phyloP scores from a whole-genome alignment of 2,797 vertebrate species.

The Apodemus agrarius region DNA sequence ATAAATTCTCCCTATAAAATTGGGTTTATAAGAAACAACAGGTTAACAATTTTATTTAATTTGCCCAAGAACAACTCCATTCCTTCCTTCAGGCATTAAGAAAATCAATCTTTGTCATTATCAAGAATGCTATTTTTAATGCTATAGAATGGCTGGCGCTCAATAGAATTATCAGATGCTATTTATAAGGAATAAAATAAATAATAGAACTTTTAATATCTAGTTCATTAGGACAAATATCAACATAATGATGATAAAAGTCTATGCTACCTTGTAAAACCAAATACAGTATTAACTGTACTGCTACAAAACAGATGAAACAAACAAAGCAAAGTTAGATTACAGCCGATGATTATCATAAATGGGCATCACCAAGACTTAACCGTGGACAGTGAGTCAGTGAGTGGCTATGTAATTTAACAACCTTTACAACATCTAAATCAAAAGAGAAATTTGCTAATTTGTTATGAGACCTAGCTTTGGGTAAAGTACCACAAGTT shows the following conservation, averaged over 20 bases:
- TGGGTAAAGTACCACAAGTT: too few species aligned
- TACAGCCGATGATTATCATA: not conserved
- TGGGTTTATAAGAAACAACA: not conserved
- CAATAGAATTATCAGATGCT: not conserved
- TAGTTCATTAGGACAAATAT: not conserved
- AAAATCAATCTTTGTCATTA: slow-evolving; percentile 17
- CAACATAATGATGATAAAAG: not conserved
- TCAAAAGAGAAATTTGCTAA: slow-evolving; percentile 6
- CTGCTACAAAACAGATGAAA: not conserved
- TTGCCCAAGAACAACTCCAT: slow-evolving; percentile 22
- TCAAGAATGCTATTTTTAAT: not conserved
- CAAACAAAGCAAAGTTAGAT: not conserved
- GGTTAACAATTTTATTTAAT: slow-evolving; percentile 41
- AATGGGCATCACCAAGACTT: not conserved
- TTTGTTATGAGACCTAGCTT: not conserved
- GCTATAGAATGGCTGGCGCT: not conserved
- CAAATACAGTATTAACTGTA: slow-evolving; percentile 1
- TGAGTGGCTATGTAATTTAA: not conserved
- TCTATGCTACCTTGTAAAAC: not conserved
- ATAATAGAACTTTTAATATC: not conserved
- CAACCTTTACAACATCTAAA: not conserved
- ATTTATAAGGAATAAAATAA: not conserved
- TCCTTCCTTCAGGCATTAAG: not conserved
- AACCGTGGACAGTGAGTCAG: not conserved
- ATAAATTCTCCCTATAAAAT: not conserved